Conservation (phyloP, 2,797 vertebrate genomes). For the Phoeniculus purpureus region DNA sequence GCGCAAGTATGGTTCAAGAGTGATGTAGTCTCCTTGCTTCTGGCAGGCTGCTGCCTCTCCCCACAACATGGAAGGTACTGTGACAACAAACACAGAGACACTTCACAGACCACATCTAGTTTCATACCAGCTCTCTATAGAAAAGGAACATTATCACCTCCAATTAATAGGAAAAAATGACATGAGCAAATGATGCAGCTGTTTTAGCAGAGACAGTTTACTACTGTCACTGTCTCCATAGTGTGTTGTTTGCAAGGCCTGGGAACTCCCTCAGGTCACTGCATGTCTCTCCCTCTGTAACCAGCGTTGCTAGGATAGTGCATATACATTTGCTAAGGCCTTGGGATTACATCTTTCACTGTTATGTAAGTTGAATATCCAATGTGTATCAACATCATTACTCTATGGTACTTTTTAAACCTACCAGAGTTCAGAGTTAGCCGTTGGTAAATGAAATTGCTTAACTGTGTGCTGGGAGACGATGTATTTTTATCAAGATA, state of each 20-base stretch:
- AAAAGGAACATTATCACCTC: neutral
- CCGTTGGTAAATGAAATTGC: constrained; percentile 35
- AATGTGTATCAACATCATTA: neutral
- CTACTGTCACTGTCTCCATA: neutral
- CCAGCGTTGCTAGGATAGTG: neutral
- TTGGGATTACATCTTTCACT: neutral
- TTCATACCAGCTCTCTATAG: neutral
- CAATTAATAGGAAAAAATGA: constrained; percentile 18
- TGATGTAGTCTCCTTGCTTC: constrained; percentile 45
- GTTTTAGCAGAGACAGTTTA: neutral
- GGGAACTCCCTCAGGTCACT: neutral
- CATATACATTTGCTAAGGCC: neutral
- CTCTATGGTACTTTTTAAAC: neutral
- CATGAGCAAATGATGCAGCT: neutral
- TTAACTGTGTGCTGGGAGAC: constrained; percentile 16
- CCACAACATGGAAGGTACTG: neutral
- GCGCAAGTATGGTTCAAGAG: constrained; percentile 4
- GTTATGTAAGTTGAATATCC: neutral
- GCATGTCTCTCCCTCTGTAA: neutral
- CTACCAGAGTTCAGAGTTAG: constrained; percentile 4
- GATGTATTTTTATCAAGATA: constrained; percentile 16
- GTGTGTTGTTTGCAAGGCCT: neutral
- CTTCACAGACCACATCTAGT: neutral
- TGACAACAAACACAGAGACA: neutral
- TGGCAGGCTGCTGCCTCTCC: constrained; percentile 33